These are phyloP conservation scores for Amphiprion clarkii DNA, from an alignment of 2,797 vertebrate species.

Conservation along the genomic window DNA sequence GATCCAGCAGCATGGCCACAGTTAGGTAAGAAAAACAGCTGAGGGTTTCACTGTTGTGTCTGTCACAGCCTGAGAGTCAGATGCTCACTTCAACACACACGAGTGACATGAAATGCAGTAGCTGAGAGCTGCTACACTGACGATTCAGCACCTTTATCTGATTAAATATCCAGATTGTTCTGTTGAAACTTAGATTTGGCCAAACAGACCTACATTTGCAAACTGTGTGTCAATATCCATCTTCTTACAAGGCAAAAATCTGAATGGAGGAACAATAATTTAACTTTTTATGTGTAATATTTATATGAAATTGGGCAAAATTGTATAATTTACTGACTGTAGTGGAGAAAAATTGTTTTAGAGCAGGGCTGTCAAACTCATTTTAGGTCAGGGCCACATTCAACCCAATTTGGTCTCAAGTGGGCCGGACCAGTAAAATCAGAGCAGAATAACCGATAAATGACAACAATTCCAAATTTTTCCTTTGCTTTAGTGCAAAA, in stretches of 20 bases:
- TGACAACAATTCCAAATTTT: no score
- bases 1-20: conserved; percentile 13
- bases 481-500: no score
- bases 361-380: no score
- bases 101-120: background rate
- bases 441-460: no score
- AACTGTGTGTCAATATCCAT: background rate
- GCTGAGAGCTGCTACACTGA: background rate
- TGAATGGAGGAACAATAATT: background rate
- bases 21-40: conserved; percentile 8
- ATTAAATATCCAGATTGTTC: background rate
- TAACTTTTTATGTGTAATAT: background rate
- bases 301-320: background rate
- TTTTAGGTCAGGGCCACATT: no score
- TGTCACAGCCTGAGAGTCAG: conserved; percentile 14
- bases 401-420: no score
- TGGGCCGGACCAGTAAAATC: no score
- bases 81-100: background rate
- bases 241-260: background rate
- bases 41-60: conserved; percentile 43
- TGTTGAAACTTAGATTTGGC: background rate
- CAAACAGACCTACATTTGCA: background rate
- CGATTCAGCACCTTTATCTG: background rate
- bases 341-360: no score
- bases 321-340: no score